Percentiles rank a stretch among this genome's conserved stretches.
Evolutionary conservation across 2,888 invertebrate genomes (phyloP).

Genomic region (Cosmopolites sordidus): DNA sequence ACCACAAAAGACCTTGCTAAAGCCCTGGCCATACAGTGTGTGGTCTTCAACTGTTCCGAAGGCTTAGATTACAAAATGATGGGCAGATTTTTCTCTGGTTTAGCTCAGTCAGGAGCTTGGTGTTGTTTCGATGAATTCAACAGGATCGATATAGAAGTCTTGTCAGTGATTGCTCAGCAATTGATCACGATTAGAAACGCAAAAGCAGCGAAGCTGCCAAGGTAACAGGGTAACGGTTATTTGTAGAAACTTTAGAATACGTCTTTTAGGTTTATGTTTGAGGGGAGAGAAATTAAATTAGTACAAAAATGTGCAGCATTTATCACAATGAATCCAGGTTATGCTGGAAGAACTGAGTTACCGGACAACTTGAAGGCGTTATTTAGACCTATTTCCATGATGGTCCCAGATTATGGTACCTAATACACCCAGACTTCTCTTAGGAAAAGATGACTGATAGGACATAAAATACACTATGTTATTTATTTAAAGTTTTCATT

Average conservation of each 20-base stretch:
- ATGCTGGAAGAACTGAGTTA: conserved; percentile 82
- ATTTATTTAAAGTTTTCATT: no score
- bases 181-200: conserved; percentile 84
- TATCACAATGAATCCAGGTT: conserved; percentile 91
- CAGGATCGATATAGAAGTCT: conserved; percentile 83
- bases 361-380: conserved; percentile 85
- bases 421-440: no score
- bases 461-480: no score
- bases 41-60: conserved; percentile 89
- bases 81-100: conserved; percentile 85
- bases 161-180: conserved; percentile 87
- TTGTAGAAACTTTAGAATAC: background rate
- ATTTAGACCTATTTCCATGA: conserved; percentile 85
- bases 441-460: no score
- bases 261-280: conserved; percentile 72
- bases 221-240: no score
- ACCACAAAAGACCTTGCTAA: conserved; percentile 88
- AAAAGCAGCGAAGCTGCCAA: conserved; percentile 62
- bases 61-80: conserved; percentile 75
- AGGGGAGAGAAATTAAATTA: conserved; percentile 81
- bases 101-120: conserved; percentile 89
- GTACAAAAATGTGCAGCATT: conserved; percentile 78
- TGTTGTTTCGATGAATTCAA: conserved; percentile 92
- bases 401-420: conserved; percentile 90
- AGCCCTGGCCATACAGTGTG: conserved; percentile 82